Evolutionary conservation across 1,140 invertebrate species (phyloP), one percentile per base, ranked within the genome.

Genomic region (Amyelois transitella): DNA sequence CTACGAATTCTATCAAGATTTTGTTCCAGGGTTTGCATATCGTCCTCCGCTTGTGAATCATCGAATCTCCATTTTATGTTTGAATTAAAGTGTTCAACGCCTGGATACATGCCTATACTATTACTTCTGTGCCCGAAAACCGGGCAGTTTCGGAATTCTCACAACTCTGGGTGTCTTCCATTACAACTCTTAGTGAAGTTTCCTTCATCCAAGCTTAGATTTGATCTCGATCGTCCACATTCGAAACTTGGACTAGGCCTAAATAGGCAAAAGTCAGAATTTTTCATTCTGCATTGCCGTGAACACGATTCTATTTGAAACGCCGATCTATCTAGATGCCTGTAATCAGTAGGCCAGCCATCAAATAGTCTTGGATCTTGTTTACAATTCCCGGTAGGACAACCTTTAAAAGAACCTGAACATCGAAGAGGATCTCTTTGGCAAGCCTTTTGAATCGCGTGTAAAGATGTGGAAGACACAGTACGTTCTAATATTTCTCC

Each of bases 401-500:
- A 89, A 6, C 86, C 85, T 69, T 89, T 89, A 51, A 89, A 86
- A 6, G 88, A 89, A 32, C 87, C 87, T 20, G 81, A 75, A 54
- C 82, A 89, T 47, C 80, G 66, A 6, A 83, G 66, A 7, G 69
- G 77, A 60, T 88, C 87, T 65, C 85, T 72, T 28, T 89, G 87
- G 55, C 89, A 89, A 19, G 87, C 81, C 69, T 91, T 91, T 62
- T 92, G 92, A 53, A 93, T 89, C 20, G 91, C 91, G 70, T 93
- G 92, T 10, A 94, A 81, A 43, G 92, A 93, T 54, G 88, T 91
- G 1, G 92, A 92, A 22, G 92, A 93, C 7, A 93, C 90, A 0
- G 93, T 94, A 10, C 93, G 86, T 75, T 94, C 93, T 22, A 94
- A 80, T 62, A 94, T 94, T 86, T 94, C 92, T 20, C 93, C 93